A percentile compares a stretch with the other conserved stretches of the same genome.
Evolutionary conservation across 1,140 invertebrate genomes (phyloP).

Genomic region (Triops cancriformis): DNA sequence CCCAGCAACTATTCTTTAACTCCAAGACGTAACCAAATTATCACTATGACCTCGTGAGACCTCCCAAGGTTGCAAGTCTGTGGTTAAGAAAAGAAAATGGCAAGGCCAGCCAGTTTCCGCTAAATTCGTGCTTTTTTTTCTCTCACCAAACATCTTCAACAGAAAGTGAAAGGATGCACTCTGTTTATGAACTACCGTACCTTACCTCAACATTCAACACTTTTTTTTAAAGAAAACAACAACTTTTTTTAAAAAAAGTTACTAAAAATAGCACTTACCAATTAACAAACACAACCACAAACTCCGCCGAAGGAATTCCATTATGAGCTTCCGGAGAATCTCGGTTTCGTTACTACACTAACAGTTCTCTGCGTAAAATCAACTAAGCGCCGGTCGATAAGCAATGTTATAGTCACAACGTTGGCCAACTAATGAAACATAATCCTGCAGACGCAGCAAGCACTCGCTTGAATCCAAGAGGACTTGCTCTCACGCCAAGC

Average conservation of each 20-base stretch:
- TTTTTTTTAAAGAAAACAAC: background rate
- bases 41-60: background rate
- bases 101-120: background rate
- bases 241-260: background rate
- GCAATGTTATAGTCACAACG: background rate
- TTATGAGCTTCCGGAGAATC: background rate
- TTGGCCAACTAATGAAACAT: background rate
- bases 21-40: no score
- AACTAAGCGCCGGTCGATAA: background rate
- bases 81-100: background rate
- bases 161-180: no score
- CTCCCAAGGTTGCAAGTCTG: background rate
- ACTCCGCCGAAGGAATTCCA: background rate
- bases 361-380: no score
- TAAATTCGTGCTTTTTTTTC: background rate
- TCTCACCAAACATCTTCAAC: background rate
- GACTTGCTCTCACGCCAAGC: constrained; percentile 3
- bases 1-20: background rate
- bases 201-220: background rate
- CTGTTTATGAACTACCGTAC: no score
- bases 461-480: background rate
- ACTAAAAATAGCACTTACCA: background rate
- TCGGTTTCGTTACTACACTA: no score
- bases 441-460: background rate
- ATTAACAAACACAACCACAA: background rate